Evolutionary conservation across 1,140 invertebrate species (phyloP).

Genomic region (Atta colombica): DNA sequence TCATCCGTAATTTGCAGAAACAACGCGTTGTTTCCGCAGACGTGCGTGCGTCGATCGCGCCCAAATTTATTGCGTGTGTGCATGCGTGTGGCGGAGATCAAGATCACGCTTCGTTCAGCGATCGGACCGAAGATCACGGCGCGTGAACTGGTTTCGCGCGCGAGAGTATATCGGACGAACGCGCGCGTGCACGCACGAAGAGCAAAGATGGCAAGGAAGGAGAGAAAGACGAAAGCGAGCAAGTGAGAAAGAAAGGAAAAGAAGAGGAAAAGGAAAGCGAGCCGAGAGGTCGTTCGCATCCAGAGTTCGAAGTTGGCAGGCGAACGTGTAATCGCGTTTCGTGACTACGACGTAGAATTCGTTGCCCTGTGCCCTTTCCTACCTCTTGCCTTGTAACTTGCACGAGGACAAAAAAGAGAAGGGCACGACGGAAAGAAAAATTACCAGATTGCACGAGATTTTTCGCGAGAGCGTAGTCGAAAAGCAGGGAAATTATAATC

Average conservation of each 20-base stretch:
- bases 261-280: constrained; percentile 63
- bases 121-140: constrained; percentile 76
- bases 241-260: constrained; percentile 37
- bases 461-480: constrained; percentile 13
- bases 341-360: constrained; percentile 73
- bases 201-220: constrained; percentile 11
- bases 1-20: constrained; percentile 15
- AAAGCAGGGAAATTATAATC: constrained; percentile 26
- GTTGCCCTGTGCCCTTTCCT: constrained; percentile 56
- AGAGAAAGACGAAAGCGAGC: neutral
- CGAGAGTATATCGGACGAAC: constrained; percentile 66
- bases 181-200: constrained; percentile 22
- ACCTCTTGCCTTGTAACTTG: neutral
- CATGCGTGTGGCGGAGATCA: constrained; percentile 74
- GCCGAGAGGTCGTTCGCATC: constrained; percentile 80
- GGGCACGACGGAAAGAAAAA: constrained; percentile 45
- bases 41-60: constrained; percentile 36
- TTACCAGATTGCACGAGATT: constrained; percentile 52
- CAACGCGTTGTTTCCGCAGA: constrained; percentile 21
- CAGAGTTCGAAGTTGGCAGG: constrained; percentile 76
- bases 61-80: constrained; percentile 47
- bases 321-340: constrained; percentile 74
- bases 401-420: constrained; percentile 1
- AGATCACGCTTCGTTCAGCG: constrained; percentile 72
- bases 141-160: constrained; percentile 82